Base-by-base conservation (phyloP, 2,113 vertebrate genomes). In the Eclectus roratus region DNA sequence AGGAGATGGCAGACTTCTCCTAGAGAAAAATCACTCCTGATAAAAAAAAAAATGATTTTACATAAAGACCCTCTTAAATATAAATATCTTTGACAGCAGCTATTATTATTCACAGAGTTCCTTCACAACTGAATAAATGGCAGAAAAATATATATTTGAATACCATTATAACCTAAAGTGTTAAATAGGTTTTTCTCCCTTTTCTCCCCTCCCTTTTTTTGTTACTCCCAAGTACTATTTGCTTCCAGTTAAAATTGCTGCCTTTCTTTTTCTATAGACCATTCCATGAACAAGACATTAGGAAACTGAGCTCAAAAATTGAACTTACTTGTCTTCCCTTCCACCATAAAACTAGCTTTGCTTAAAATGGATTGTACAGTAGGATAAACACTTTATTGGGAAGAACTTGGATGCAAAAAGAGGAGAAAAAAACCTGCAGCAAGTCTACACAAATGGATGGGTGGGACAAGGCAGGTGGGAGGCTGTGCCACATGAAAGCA, bases 31-130 rank as follows among this genome's bases (percentile, higher is more conserved):
- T 97, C 97, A 97, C 93, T 97, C 91, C 96, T 95, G 94, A 98
- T 96, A 94, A 96, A 96, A 97, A 78, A 71, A 60, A 78, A 74
- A 63, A 76, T 25, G 65, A 95, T 97, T 98, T 97, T 96, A 96
- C 97, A 98, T 98, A 98, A 98, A 98, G 96, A 97, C 97, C 92
- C 97, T 98, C 90, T 98, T 97, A 98, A 98, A 98, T 97, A 98
- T 97, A 98, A 98, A 98, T 98, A 98, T 97, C 96, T 98, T 97
- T 98, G 98, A 98, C 98, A 98, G 97, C 76, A 97, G 95, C 96
- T 98, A 97, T 98, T 98, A 97, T 97, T 97, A 98, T 97, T 97
- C 97, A 94, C 93, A 11, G 89, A 97, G 80, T 97, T 97, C 94
- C 94, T 96, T 98, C 93, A 95, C 94, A 95, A 98, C 93, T 95